A percentile compares a stretch with the other conserved stretches of the same genome.
Evolutionary conservation across 2,113 vertebrate genomes (phyloP).

Genomic region (Cyanoderma ruficeps): DNA sequence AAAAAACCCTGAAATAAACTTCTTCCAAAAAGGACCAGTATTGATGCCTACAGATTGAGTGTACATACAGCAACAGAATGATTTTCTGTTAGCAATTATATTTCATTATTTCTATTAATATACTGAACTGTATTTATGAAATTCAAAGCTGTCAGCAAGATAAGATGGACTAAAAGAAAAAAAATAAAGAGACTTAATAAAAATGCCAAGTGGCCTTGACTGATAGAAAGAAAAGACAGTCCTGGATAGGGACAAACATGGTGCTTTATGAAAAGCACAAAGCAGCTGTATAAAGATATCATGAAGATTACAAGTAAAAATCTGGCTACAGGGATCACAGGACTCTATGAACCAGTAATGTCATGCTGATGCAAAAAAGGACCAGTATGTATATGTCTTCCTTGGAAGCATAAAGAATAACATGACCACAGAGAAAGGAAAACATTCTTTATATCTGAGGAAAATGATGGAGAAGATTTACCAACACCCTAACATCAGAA

Average conservation of each 20-base stretch:
- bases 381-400: background rate
- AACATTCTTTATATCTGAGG: background rate
- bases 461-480: background rate
- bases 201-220: background rate
- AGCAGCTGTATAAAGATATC: background rate
- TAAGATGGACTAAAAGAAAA: background rate
- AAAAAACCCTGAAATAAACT: background rate
- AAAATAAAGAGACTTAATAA: background rate
- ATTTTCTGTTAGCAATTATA: background rate
- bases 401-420: background rate
- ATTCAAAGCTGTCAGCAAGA: background rate
- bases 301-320: background rate
- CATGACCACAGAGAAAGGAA: background rate
- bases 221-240: background rate
- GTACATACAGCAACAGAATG: background rate
- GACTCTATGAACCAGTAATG: background rate
- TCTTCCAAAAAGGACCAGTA: background rate
- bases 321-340: background rate
- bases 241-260: background rate
- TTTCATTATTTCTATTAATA: background rate
- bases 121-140: background rate
- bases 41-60: background rate
- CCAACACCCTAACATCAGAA: rapidly evolving
- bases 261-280: background rate
- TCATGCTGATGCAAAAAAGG: background rate